Evolutionary conservation across 53 echinoderm and acorn worm genomes (phyloP).

Genomic region (Echinarachnius parma): DNA sequence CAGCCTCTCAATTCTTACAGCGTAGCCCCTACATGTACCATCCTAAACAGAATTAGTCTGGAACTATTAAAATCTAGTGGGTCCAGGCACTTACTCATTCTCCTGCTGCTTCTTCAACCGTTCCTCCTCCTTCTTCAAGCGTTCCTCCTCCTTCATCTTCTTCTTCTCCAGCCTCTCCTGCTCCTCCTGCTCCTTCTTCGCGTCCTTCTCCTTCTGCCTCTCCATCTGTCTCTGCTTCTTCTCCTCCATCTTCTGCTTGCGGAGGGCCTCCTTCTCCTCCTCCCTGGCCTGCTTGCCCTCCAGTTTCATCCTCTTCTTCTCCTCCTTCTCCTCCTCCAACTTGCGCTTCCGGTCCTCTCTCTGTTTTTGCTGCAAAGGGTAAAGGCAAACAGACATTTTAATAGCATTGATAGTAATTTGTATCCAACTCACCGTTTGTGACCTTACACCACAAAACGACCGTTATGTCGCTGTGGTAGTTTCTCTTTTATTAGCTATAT

Average conservation of each 20-base stretch:
- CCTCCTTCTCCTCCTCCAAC: slow-evolving; percentile 44
- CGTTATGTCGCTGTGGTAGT: too few relatives aligned
- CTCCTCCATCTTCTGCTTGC: slow-evolving; percentile 48
- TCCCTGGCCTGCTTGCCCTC: slow-evolving; percentile 7
- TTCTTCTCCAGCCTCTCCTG: slow-evolving; percentile 44
- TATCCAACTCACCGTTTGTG: too few relatives aligned
- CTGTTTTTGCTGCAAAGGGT: slow-evolving; percentile 29
- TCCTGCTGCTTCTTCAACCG: slow-evolving; percentile 42
- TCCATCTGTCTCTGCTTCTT: slow-evolving; percentile 57
- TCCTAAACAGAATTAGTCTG: too few relatives aligned
- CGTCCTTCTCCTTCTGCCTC: slow-evolving; percentile 59
- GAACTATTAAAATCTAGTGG: too few relatives aligned
- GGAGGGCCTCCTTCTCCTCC: slow-evolving; percentile 43
- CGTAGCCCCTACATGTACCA: too few relatives aligned
- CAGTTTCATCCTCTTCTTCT: too few relatives aligned
- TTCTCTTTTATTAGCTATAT: too few relatives aligned
- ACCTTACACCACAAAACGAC: too few relatives aligned
- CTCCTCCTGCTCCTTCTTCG: slow-evolving; percentile 33
- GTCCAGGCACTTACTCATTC: slow-evolving; percentile 26
- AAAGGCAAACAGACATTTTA: background rate
- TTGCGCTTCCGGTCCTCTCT: slow-evolving; percentile 61
- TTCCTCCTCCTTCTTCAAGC: slow-evolving; percentile 46
- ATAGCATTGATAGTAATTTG: background rate
- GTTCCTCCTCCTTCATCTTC: slow-evolving; percentile 38
- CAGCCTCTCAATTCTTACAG: too few relatives aligned